Evolutionary conservation across 2,113 vertebrate species (phyloP), one percentile per base, ranked within the genome.

Genomic region (human): DNA sequence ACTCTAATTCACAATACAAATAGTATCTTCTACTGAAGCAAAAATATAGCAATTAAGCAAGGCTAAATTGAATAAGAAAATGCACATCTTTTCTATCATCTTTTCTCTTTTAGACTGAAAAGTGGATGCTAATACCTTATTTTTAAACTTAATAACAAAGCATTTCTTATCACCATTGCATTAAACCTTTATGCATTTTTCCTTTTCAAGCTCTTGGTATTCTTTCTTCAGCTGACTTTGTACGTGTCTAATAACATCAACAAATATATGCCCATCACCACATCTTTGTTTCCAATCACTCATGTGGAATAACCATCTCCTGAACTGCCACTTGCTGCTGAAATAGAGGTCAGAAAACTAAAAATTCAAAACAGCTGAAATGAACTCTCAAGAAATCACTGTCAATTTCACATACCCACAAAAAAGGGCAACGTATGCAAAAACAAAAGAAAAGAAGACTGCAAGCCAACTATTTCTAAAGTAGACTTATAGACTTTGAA

Each of bases 291-390:
- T 92, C 82, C 81, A 52, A 22, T 85, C 85, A 94, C 8, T 92
- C 59, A 35, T 72, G 70, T 81, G 66, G 32, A 92, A 94, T 87
- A 93, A 83, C n/a, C 52, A 70, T 70, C n/a, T 76, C 25, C 81
- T 81, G 38, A 94, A 90, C 16, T 80, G 79, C 45, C 30, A 84
- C 59, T 81, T 85, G 73, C 89, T 90, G 22, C 22, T 90, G 20
- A 82, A 96, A 86, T 52, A 57, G 38, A 97, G 78, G 90, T 90
- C 38, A 96, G 20, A 82, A 48, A 97, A 90, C 50, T 72, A 55
- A 83, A 96, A 57, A 50, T 78, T 89, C 52, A 52, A 22, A 84
- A 82, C 8, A 91, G 16, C 40, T 87, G 48, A 90, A 95, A 88
- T 30, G 32, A 80, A 92, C n/a, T 66, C 52, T 89, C 23, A 89